Percentiles rank a stretch among this genome's conserved stretches.
These are phyloP conservation scores for Adelosebastes latens DNA, from an alignment of 2,797 vertebrate genomes.

Conservation along the genomic window DNA sequence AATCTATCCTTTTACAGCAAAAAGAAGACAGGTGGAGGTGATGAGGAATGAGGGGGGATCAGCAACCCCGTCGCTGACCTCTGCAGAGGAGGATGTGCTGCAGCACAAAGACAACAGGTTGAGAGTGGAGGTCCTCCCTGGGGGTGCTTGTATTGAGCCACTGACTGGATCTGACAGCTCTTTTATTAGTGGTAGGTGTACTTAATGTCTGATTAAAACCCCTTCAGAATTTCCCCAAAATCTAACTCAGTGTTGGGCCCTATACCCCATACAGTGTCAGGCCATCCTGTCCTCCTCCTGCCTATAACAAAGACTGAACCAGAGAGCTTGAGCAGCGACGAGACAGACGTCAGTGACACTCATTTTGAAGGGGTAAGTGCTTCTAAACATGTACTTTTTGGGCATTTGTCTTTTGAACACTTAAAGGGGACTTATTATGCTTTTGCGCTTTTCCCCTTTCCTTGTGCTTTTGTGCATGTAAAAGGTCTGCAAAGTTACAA, in stretches of 20 bases:
- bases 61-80: slow-evolving; percentile 44
- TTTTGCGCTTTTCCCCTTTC: too few relatives aligned
- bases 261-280: slow-evolving; percentile 48
- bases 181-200: slow-evolving; percentile 64
- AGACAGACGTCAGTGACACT: slow-evolving; percentile 66
- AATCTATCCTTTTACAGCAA: slow-evolving; percentile 41
- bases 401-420: neutral
- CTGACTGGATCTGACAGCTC: slow-evolving; percentile 59
- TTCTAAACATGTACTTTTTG: too few relatives aligned
- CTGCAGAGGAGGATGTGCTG: slow-evolving; percentile 58
- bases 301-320: slow-evolving; percentile 72
- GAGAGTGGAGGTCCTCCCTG: slow-evolving; percentile 60
- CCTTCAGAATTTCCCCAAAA: rapidly evolving
- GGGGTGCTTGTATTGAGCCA: slow-evolving; percentile 48
- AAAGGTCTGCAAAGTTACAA: too few relatives aligned
- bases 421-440: too few relatives aligned
- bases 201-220: neutral
- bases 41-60: slow-evolving; percentile 46
- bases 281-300: slow-evolving; percentile 73
- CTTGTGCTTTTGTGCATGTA: too few relatives aligned
- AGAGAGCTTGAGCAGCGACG: slow-evolving; percentile 69
- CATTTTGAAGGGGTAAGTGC: slow-evolving; percentile 60
- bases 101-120: slow-evolving; percentile 50
- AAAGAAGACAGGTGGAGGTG: slow-evolving; percentile 54
- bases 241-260: neutral